Percentiles rank a stretch among this genome's conserved stretches.
Conservation (phyloP, 2,113 vertebrate species). For the Rhinichthys klamathensis region DNA sequence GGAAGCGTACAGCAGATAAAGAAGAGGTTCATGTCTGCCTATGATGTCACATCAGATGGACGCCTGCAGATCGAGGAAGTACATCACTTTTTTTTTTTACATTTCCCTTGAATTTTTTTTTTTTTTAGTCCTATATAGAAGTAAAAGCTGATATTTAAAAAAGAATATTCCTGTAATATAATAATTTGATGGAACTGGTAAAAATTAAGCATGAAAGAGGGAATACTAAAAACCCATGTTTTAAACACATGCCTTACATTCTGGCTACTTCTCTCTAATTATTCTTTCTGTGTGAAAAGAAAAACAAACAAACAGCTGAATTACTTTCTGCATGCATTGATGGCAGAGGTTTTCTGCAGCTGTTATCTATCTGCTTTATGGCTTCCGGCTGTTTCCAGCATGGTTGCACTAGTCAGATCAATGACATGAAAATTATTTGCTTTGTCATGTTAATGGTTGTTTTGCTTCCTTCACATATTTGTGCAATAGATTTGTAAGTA, state of each 20-base stretch:
- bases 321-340: neutral
- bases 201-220: neutral
- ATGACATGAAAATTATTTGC: neutral
- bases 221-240: neutral
- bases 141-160: neutral
- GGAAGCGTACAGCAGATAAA: constrained; percentile 83
- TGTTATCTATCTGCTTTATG: constrained; percentile 1
- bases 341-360: neutral
- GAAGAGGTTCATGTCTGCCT: constrained; percentile 82
- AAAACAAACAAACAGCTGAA: neutral
- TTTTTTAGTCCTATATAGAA: neutral
- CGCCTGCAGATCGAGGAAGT: constrained; percentile 91
- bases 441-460: neutral
- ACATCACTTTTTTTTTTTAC: constrained; percentile 40
- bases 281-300: neutral
- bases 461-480: neutral
- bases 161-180: neutral
- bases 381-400: neutral
- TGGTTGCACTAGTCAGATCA: neutral
- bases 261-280: neutral
- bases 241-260: too few species aligned
- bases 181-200: neutral
- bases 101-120: neutral
- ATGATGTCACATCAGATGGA: constrained; percentile 78
- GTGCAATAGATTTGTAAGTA: neutral